Percentiles rank a stretch among this genome's conserved stretches.
These are phyloP conservation scores for Lasioglossum zephyrum DNA, from an alignment of 2,888 invertebrate species.

Conservation along the genomic window DNA sequence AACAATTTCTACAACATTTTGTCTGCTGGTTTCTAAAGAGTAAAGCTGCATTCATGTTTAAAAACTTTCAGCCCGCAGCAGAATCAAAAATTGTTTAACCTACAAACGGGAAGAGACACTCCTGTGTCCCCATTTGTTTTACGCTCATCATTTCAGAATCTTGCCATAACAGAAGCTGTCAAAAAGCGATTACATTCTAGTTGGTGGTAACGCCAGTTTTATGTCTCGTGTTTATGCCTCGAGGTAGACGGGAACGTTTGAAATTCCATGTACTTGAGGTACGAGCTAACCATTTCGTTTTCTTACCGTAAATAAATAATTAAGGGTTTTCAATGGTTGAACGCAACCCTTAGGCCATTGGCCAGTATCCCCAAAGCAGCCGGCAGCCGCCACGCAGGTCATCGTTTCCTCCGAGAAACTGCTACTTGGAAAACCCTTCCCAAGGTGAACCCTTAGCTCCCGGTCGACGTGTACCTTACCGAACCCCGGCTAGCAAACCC, in stretches of 20 bases:
- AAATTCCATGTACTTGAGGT: conserved; percentile 17
- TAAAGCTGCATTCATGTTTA: neutral
- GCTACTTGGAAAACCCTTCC: conserved; percentile 67
- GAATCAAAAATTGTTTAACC: conserved; percentile 5
- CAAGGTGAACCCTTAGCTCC: conserved; percentile 62
- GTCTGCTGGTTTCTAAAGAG: neutral
- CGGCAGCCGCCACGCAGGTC: conserved; percentile 45
- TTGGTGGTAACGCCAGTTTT: neutral
- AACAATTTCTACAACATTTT: neutral
- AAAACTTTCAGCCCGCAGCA: neutral
- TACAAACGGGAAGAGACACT: neutral
- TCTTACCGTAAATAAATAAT: conserved; percentile 53
- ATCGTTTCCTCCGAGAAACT: conserved; percentile 66
- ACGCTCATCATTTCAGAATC: neutral
- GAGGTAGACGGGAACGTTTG: conserved; percentile 5
- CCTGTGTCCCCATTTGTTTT: neutral
- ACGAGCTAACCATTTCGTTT: neutral
- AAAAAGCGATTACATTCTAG: neutral
- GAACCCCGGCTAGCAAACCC: conserved; percentile 47
- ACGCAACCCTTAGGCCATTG: conserved; percentile 19
- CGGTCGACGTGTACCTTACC: conserved; percentile 62
- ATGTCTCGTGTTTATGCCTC: conserved; percentile 9
- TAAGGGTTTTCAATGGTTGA: conserved; percentile 44
- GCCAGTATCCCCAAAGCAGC: neutral
- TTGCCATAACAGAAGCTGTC: neutral